Percentiles rank a stretch among this genome's conserved stretches.
Evolutionary conservation across 1,140 invertebrate genomes (phyloP).

Genomic region (Asbolus verrucosus): DNA sequence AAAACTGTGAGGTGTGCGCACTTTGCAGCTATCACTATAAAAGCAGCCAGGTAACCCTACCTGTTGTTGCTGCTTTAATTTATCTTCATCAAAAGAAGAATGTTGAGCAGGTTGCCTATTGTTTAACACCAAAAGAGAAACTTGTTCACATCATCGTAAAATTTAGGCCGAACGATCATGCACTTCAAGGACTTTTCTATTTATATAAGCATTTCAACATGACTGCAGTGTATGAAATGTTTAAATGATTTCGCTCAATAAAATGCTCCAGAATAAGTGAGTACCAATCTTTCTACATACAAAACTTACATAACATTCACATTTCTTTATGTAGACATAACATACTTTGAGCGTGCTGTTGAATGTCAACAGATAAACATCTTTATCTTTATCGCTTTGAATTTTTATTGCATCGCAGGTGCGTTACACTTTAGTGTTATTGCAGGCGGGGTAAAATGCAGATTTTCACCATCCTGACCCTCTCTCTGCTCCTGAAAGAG

Average conservation of each 20-base stretch:
- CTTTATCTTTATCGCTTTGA: constrained; percentile 14
- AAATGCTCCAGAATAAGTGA: constrained; percentile 43
- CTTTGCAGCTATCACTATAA: no score
- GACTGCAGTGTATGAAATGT: constrained; percentile 28
- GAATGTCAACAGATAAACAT: constrained; percentile 21
- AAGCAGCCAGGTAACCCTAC: constrained; percentile 14
- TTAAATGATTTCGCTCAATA: constrained; percentile 40
- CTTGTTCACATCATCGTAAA: constrained; percentile 36
- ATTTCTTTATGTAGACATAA: constrained; percentile 14
- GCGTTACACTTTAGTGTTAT: background rate
- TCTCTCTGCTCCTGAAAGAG: background rate
- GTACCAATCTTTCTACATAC: constrained; percentile 6
- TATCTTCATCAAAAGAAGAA: background rate
- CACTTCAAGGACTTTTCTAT: constrained; percentile 34
- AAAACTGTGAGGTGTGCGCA: no score
- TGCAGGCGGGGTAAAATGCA: constrained; percentile 18
- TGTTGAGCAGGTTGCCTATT: constrained; percentile 35
- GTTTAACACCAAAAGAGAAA: constrained; percentile 37
- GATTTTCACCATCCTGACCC: background rate
- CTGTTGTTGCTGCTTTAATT: constrained; percentile 8
- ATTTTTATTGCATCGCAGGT: background rate
- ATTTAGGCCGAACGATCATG: constrained; percentile 23
- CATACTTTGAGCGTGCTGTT: constrained; percentile 22
- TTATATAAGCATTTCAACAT: constrained; percentile 41
- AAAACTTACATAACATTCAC: constrained; percentile 1